A percentile compares a stretch with the other conserved stretches of the same genome.
phyloP scores from a whole-genome alignment of 2,888 invertebrate species.

The Lapara coniferarum region DNA sequence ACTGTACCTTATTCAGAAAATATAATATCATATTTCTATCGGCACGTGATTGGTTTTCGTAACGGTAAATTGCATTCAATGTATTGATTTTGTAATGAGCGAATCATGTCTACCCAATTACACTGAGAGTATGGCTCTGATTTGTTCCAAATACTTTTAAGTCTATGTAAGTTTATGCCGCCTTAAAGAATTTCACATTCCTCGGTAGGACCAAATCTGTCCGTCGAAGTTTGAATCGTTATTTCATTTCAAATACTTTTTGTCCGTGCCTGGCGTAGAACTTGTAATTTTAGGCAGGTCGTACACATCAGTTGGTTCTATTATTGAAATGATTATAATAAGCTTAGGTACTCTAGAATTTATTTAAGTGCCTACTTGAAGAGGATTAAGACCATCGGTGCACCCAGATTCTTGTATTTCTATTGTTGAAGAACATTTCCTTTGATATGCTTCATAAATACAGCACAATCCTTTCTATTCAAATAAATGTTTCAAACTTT shows the following conservation, averaged over 20 bases:
- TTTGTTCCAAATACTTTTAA: conserved; percentile 9
- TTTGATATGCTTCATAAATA: too few species aligned
- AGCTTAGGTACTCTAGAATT: neutral
- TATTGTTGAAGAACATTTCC: too few species aligned
- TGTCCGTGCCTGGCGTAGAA: neutral
- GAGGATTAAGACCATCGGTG: neutral
- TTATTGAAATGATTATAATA: too few species aligned
- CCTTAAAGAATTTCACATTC: neutral
- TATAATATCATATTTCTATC: neutral
- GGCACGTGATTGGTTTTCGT: neutral
- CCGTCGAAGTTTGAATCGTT: neutral
- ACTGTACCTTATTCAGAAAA: neutral
- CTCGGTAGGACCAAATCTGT: neutral
- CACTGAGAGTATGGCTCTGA: neutral
- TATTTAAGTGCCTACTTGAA: neutral
- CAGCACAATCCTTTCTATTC: too few species aligned
- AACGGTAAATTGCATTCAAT: conserved; percentile 8
- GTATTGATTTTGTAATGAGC: conserved; percentile 8
- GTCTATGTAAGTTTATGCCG: neutral
- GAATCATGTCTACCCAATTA: conserved; percentile 10
- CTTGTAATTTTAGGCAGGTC: conserved; percentile 10
- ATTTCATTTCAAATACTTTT: neutral
- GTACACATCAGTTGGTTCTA: neutral
- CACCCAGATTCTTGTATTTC: too few species aligned
- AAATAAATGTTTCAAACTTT: too few species aligned